A percentile compares a stretch with the other conserved stretches of the same genome.
Conservation (phyloP, 92 coral and sea anemone genomes). For the Palythoa grandiflora region DNA sequence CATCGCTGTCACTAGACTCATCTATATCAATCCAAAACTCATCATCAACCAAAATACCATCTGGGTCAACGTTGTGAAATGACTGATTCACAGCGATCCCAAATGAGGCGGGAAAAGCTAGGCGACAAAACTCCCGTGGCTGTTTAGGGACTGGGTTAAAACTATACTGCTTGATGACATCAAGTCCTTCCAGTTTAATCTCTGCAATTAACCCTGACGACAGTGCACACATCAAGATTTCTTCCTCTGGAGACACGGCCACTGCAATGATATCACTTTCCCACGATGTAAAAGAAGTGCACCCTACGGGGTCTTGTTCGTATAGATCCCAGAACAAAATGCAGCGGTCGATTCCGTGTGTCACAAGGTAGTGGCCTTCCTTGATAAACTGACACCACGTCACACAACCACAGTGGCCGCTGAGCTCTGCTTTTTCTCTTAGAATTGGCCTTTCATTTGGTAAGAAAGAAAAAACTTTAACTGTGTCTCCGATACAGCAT, state of each 20-base stretch:
- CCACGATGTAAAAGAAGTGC: not conserved
- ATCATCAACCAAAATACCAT: not conserved
- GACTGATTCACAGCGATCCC: not conserved
- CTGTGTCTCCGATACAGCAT: no score
- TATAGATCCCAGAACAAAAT: slow-evolving; percentile 50
- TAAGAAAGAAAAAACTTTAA: no score
- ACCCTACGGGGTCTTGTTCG: slow-evolving; percentile 39
- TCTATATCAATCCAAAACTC: not conserved
- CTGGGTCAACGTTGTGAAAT: not conserved
- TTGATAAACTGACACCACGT: slow-evolving; percentile 53
- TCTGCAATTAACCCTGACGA: not conserved
- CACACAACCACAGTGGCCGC: no score
- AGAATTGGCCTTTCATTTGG: no score
- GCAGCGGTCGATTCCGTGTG: slow-evolving; percentile 17
- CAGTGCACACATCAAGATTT: not conserved
- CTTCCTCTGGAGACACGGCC: slow-evolving; percentile 15
- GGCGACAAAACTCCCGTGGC: not conserved
- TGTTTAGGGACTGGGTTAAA: not conserved
- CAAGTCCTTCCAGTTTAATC: not conserved
- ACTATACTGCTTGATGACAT: not conserved
- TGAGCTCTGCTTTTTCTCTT: no score
- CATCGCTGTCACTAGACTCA: not conserved
- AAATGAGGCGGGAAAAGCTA: not conserved
- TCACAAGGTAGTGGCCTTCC: slow-evolving; percentile 53
- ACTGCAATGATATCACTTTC: not conserved